Conservation (phyloP, 2,113 vertebrate species). For the Eulemur macaco region DNA sequence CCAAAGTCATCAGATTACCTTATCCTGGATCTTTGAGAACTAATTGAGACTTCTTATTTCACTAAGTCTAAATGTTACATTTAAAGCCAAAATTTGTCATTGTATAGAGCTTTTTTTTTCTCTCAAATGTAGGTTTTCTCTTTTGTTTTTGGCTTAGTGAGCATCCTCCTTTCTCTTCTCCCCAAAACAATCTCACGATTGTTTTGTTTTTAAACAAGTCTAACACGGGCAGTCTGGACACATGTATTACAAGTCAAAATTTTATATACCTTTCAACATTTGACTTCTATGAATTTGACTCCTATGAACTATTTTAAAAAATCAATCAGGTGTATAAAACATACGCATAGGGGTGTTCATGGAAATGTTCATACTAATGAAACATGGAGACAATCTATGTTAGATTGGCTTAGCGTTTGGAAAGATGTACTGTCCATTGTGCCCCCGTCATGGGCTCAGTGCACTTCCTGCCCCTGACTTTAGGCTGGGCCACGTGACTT, state of each 20-base stretch:
- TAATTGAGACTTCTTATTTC: neutral
- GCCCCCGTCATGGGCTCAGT: neutral
- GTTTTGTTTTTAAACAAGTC: constrained; percentile 2
- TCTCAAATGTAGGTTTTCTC: neutral
- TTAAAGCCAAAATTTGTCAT: neutral
- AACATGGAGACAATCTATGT: neutral
- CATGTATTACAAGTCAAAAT: neutral
- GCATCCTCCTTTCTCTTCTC: neutral
- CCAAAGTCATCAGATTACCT: neutral
- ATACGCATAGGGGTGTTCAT: neutral
- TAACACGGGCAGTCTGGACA: neutral
- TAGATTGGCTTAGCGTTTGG: neutral
- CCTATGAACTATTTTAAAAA: neutral
- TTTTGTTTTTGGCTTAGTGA: neutral
- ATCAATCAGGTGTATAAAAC: neutral
- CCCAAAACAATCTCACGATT: neutral
- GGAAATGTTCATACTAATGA: neutral
- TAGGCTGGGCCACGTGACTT: neutral
- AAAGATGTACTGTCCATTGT: neutral
- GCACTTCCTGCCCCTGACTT: neutral
- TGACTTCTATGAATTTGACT: neutral
- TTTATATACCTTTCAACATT: neutral
- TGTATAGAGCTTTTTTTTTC: neutral
- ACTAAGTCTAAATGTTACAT: neutral
- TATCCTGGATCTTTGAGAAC: neutral